Evolutionary conservation across 2,113 vertebrate species (phyloP).

Genomic region (Gadus chalcogrammus): DNA sequence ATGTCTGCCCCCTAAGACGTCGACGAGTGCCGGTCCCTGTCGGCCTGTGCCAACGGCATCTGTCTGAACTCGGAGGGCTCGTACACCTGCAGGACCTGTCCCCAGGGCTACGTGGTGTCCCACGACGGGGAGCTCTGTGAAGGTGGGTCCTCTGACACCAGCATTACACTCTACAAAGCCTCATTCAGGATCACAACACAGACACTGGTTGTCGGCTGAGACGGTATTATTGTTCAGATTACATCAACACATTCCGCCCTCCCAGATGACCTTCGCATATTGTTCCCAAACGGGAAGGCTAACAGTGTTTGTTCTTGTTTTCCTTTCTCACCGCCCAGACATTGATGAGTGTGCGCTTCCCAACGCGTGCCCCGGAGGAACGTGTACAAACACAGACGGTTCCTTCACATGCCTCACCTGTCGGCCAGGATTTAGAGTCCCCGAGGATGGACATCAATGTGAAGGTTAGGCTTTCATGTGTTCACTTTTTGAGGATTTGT

Average conservation of each 20-base stretch:
- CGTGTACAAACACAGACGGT: constrained; percentile 66
- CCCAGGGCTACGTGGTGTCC: constrained; percentile 69
- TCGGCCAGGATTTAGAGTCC: constrained; percentile 59
- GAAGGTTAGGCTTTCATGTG: constrained; percentile 56
- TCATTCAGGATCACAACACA: constrained; percentile 2
- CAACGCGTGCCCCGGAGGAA: constrained; percentile 59
- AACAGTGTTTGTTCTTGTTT: constrained; percentile 28
- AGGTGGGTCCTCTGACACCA: constrained; percentile 46
- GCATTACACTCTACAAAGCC: background rate
- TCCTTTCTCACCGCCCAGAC: constrained; percentile 50
- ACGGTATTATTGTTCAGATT: background rate
- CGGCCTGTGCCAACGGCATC: constrained; percentile 69
- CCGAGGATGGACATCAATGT: constrained; percentile 60
- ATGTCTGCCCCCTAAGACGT: constrained; percentile 58
- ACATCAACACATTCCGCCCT: background rate
- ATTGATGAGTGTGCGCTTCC: constrained; percentile 66
- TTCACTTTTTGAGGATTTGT: constrained; percentile 19
- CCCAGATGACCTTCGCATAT: too few species aligned
- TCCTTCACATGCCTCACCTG: constrained; percentile 69
- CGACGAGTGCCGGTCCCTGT: constrained; percentile 69
- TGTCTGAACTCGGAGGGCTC: constrained; percentile 75
- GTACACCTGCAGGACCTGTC: constrained; percentile 69
- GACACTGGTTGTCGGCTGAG: background rate
- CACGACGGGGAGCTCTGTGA: constrained; percentile 70
- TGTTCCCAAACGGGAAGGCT: constrained; percentile 6